Evolutionary conservation across 2,797 vertebrate genomes (phyloP), one percentile per base, ranked within the genome.

Genomic region (Podarcis siculus): DNA sequence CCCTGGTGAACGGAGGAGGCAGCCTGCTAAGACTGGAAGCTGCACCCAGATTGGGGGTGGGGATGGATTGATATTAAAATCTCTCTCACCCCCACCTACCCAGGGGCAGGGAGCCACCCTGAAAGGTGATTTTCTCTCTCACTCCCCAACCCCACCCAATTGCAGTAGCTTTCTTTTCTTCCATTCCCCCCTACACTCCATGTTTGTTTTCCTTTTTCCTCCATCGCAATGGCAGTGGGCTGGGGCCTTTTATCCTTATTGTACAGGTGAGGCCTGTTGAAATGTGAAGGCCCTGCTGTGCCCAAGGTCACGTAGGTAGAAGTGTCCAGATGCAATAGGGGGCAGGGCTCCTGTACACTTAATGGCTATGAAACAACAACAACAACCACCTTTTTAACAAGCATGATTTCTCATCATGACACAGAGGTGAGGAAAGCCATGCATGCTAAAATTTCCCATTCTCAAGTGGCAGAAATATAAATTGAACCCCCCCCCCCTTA

Each of bases 291-390:
- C n/a, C 55, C 21, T 30, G 83, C 79, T 61, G 80, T 89, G 76
- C 49, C 67, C 88, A 89, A 89, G 88, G 88, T 89, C 83, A 89
- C 71, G 13, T 58, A 39, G 55, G 35, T 42, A 32, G 37, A 37
- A 30, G 69, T 73, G 12, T 32, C 32, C 78, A 80, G 55, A 32
- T 81, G 25, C 42, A 12, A 37, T 37, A 27, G 23, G 21, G 12
- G 32, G 25, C 39, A 85, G 42, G 61, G 71, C 64, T 66, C 2
- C 8, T 76, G 39, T 55, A 49, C 23, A 37, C 79, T 55, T 55
- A 8, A 17, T 32, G 19, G 12, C 58, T 9, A 6, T 79, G 27
- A 61, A 49, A 39, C 5, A 39, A 42, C 0, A 42, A 42, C 1
- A 8, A 42, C 0, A 42, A 8, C 7, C 39, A 8, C 35, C 39